Conservation (phyloP, 2,888 invertebrate genomes). For the Chesias legatella region DNA sequence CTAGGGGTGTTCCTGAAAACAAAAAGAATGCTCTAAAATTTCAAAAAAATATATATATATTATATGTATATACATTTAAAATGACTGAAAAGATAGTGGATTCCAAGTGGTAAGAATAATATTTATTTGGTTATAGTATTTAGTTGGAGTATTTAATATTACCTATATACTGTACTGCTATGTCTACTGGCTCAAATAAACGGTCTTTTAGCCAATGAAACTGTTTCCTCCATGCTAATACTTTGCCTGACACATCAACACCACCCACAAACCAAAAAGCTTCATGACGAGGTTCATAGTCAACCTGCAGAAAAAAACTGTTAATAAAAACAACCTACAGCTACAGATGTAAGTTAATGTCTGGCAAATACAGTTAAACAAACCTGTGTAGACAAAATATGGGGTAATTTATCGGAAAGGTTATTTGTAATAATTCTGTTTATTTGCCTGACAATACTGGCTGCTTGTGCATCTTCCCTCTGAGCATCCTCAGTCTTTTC, state of each 20-base stretch:
- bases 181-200: conserved; percentile 80
- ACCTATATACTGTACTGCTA: conserved; percentile 86
- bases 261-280: conserved; percentile 93
- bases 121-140: too few relatives aligned
- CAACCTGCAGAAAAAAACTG: conserved; percentile 73
- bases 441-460: conserved; percentile 82
- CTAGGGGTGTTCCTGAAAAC: conserved; percentile 77
- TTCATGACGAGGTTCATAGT: conserved; percentile 89
- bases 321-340: too few relatives aligned
- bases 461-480: conserved; percentile 68
- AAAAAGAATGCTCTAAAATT: too few relatives aligned
- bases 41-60: too few relatives aligned
- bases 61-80: too few relatives aligned
- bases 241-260: conserved; percentile 76
- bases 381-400: conserved; percentile 83
- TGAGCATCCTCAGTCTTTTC: conserved; percentile 45
- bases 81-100: too few relatives aligned
- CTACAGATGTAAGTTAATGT: background rate
- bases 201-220: conserved; percentile 59
- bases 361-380: conserved; percentile 1
- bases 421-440: conserved; percentile 84
- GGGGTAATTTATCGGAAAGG: conserved; percentile 79
- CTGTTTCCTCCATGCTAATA: conserved; percentile 61
- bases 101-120: too few relatives aligned
- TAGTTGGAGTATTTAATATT: conserved; percentile 22